Percentiles rank a stretch among this genome's conserved stretches.
Evolutionary conservation across 2,797 vertebrate genomes (phyloP).

Genomic region (Ceryle rudis): DNA sequence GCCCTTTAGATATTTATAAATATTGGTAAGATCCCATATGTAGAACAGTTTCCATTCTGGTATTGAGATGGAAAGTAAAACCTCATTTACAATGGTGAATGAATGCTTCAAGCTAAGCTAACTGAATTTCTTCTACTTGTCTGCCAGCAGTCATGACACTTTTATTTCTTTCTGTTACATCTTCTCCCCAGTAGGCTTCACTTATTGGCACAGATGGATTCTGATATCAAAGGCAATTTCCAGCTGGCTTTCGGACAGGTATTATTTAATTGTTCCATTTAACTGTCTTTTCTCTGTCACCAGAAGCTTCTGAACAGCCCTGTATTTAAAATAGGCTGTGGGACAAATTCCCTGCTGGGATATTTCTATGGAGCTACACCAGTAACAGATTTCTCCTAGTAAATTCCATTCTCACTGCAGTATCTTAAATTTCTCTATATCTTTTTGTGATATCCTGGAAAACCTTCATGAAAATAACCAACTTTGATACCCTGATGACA

Average conservation of each 20-base stretch:
- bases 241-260: slow-evolving; percentile 21
- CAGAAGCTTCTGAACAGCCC: slow-evolving; percentile 10
- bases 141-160: background rate
- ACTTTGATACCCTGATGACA: background rate
- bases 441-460: background rate
- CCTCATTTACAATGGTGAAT: background rate
- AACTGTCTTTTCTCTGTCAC: background rate
- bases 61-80: background rate
- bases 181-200: slow-evolving; percentile 2
- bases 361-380: background rate
- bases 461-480: background rate
- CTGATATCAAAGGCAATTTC: slow-evolving; percentile 36
- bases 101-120: background rate
- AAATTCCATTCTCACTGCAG: background rate
- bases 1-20: no score
- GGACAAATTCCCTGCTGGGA: background rate
- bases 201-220: slow-evolving; percentile 22
- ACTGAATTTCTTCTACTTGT: slow-evolving; percentile 13
- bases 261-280: slow-evolving; percentile 41
- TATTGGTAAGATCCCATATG: no score
- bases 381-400: background rate
- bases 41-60: background rate
- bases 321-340: background rate
- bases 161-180: slow-evolving; percentile 35
- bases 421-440: background rate